Percentiles rank a stretch among this genome's conserved stretches.
phyloP scores from a whole-genome alignment of 2,797 vertebrate genomes.

The Spheniscus humboldti region DNA sequence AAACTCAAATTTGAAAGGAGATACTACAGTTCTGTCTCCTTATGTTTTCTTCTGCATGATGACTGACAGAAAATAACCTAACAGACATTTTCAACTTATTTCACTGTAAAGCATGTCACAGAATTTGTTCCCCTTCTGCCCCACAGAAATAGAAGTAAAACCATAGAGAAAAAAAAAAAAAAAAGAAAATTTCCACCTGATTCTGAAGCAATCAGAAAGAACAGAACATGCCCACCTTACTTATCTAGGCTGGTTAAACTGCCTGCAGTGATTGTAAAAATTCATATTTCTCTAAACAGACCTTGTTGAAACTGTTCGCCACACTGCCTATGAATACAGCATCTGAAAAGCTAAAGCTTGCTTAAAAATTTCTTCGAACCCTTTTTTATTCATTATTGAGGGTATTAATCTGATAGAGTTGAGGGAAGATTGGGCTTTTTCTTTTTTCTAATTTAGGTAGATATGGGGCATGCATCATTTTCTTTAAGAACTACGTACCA shows the following conservation, averaged over 20 bases:
- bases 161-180: neutral
- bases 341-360: neutral
- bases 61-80: neutral
- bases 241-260: neutral
- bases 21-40: neutral
- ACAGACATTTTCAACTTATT: neutral
- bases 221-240: neutral
- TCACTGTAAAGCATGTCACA: neutral
- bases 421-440: neutral
- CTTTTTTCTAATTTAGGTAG: neutral
- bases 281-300: fast-evolving
- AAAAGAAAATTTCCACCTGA: neutral
- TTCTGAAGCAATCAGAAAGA: neutral
- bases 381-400: neutral
- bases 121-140: neutral
- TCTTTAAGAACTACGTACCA: neutral
- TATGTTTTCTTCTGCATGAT: neutral
- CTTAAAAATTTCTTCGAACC: neutral
- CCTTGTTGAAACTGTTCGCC: neutral
- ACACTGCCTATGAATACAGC: neutral
- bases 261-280: neutral
- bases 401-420: neutral
- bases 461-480: neutral
- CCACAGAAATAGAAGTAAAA: neutral
- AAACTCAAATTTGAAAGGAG: conserved; percentile 4